phyloP scores from a whole-genome alignment of 2,888 invertebrate genomes.

The Baccha elongata region DNA sequence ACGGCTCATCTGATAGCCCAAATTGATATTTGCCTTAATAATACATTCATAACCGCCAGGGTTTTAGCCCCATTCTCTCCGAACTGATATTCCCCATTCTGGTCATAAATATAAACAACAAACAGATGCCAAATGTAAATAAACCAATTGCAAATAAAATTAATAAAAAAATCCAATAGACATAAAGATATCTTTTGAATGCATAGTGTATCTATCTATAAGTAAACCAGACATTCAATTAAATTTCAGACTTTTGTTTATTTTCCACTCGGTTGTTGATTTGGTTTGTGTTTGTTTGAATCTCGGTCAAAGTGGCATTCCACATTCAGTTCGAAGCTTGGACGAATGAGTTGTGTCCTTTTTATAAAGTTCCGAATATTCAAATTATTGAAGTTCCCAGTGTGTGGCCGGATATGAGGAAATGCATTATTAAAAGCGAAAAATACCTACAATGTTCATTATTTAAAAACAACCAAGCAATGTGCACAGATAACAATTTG shows the following conservation, averaged over 20 bases:
- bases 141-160: conserved; percentile 5
- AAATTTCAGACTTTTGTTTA: conserved; percentile 39
- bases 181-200: conserved; percentile 3
- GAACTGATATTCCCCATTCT: neutral
- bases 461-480: conserved; percentile 17
- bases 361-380: conserved; percentile 20
- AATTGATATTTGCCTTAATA: conserved; percentile 3
- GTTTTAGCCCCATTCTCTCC: neutral
- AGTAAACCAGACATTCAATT: conserved; percentile 26
- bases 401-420: conserved; percentile 35
- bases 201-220: neutral
- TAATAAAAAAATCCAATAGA: conserved; percentile 5
- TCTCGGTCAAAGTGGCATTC: conserved; percentile 3
- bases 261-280: conserved; percentile 37
- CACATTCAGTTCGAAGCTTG: neutral
- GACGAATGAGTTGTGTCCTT: neutral
- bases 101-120: conserved; percentile 7
- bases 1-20: too few relatives aligned
- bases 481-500: neutral
- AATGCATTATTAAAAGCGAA: conserved; percentile 47
- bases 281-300: conserved; percentile 30
- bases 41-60: conserved; percentile 3
- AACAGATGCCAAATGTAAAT: neutral
- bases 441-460: neutral
- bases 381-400: conserved; percentile 32